Evolutionary conservation across 2,797 vertebrate species (phyloP), one percentile per base, ranked within the genome.

Genomic region (Microchirus variegatus): DNA sequence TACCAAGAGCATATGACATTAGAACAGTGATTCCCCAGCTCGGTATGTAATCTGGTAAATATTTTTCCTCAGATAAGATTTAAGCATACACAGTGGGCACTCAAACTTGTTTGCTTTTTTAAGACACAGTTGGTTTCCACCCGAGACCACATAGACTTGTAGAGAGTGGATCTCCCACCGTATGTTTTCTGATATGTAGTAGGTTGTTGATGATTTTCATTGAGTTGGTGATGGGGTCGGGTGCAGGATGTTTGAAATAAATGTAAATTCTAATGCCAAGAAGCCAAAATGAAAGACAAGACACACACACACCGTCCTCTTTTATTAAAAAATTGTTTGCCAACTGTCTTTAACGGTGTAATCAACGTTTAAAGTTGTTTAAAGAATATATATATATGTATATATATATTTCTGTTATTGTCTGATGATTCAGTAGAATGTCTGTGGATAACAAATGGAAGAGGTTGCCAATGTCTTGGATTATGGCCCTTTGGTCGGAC

Each of bases 391-490:
- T 22, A 22, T 22, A 22, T 22, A 22, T 5, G 5, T 82, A 80
- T 31, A 31, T 31, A 31, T 31, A 31, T 31, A 8, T 78, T 78
- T 86, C 67, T 38, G 57, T 85, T 81, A 46, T 57, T 81, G 77
- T 87, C 63, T 70, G 70, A 77, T 70, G 70, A 77, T 75, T 83
- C 53, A 46, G 73, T 82, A 76, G 86, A 87, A 85, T 81, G 81
- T 85, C 67, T 83, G 69, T 82, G 77, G 63, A 62, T 70, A 78
- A 73, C 31, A 67, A 63, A 78, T 70, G 65, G 59, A 70, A 68
- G 69, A 73, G 64, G 59, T 86, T 90, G 89, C 87, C 90, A 89
- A 85, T 88, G 87, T 89, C 75, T 48, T 63, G 60, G 70, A 59
- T 79, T 63, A 70, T 61, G 73, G 57, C 53, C 6, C 17, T 73